Evolutionary conservation across 2,888 invertebrate species (phyloP).

Genomic region (Rhamnusium bicolor): DNA sequence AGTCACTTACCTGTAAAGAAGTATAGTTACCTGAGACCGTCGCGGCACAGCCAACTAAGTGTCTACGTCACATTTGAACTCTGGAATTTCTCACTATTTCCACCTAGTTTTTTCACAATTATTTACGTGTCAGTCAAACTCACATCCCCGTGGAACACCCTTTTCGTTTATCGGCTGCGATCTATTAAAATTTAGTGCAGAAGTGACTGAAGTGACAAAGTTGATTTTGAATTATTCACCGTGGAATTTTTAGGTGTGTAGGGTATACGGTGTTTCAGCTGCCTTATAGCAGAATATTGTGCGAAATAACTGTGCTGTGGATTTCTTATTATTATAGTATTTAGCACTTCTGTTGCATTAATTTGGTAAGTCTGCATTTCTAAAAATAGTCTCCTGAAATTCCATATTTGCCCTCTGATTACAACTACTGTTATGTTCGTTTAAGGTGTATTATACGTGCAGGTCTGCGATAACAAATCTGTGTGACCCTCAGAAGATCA

Average conservation of each 20-base stretch:
- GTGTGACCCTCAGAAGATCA: background rate
- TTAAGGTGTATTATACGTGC: background rate
- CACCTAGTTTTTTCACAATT: conserved; percentile 27
- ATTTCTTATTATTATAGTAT: conserved; percentile 36
- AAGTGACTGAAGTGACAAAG: conserved; percentile 18
- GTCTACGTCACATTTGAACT: conserved; percentile 49
- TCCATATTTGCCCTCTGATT: background rate
- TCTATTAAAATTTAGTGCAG: conserved; percentile 4
- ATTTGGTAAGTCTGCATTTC: conserved; percentile 44
- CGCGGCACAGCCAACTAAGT: conserved; percentile 43
- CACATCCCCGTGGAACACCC: conserved; percentile 28
- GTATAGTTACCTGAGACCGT: conserved; percentile 52
- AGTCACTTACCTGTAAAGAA: conserved; percentile 51
- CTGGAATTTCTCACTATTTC: conserved; percentile 45
- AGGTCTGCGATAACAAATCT: background rate
- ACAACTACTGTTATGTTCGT: conserved; percentile 10
- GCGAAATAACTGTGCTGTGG: conserved; percentile 47
- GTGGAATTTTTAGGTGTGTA: conserved; percentile 55
- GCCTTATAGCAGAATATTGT: conserved; percentile 34
- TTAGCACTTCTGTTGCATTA: conserved; percentile 28
- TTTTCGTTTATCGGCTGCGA: background rate
- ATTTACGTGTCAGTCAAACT: background rate
- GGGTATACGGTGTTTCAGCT: conserved; percentile 34
- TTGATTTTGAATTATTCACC: conserved; percentile 27
- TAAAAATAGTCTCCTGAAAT: background rate